phyloP scores from a whole-genome alignment of 2,113 vertebrate genomes.

The Gnathonemus longibarbis region DNA sequence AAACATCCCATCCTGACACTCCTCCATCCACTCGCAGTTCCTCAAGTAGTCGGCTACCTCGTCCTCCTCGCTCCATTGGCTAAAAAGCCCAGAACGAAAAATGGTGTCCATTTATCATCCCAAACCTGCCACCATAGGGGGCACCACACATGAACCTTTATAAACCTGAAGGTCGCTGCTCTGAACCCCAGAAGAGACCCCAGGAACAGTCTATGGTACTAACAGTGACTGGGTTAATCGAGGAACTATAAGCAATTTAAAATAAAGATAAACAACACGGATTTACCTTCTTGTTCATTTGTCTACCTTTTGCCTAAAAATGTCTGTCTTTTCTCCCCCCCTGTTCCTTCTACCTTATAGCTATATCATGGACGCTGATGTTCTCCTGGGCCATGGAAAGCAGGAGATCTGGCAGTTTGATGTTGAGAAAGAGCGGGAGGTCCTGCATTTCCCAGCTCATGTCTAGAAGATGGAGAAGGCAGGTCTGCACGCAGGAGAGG shows the following conservation, averaged over 20 bases:
- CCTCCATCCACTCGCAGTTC: slow-evolving; percentile 95
- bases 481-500: slow-evolving; percentile 86
- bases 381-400: slow-evolving; percentile 88
- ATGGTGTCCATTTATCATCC: not conserved
- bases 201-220: not conserved
- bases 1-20: slow-evolving; percentile 92
- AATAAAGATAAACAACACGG: not conserved
- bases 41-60: slow-evolving; percentile 91
- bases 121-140: not conserved
- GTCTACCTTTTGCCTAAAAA: not conserved
- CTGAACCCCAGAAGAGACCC: not conserved
- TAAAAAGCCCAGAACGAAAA: slow-evolving; percentile 37
- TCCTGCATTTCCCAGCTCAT: slow-evolving; percentile 89
- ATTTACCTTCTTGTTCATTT: not conserved
- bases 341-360: slow-evolving; percentile 69
- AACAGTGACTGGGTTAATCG: not conserved
- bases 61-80: slow-evolving; percentile 93
- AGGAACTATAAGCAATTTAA: not conserved
- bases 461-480: slow-evolving; percentile 83
- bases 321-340: not conserved
- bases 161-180: not conserved
- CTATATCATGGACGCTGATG: slow-evolving; percentile 85
- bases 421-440: slow-evolving; percentile 78
- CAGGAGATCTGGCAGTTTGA: slow-evolving; percentile 81
- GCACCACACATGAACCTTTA: not conserved